These are phyloP conservation scores for Sphaeramia orbicularis DNA, from an alignment of 2,797 vertebrate genomes.

Conservation along the genomic window DNA sequence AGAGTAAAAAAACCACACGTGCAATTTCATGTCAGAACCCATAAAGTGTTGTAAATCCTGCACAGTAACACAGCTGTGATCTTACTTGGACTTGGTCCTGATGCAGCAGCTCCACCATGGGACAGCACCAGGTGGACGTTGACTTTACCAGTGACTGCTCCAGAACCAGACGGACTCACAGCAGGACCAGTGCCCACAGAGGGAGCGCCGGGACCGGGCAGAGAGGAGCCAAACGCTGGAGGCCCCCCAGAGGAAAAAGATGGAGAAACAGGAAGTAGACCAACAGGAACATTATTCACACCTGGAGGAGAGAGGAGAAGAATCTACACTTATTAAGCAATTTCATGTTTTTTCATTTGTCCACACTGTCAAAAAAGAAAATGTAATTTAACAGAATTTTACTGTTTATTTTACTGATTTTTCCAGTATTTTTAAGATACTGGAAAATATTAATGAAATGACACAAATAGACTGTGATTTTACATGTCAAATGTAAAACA, in stretches of 20 bases:
- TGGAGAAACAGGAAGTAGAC: conserved; percentile 10
- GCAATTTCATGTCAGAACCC: no score
- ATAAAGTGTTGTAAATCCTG: no score
- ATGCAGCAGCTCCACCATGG: conserved; percentile 1
- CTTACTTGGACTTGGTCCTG: conserved; percentile 37
- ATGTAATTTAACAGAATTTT: no score
- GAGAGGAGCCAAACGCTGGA: conserved; percentile 13
- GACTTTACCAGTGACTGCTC: conserved; percentile 14
- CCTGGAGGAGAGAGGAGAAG: not conserved
- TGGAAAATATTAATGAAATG: no score
- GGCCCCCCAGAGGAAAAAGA: not conserved
- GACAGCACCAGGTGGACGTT: conserved; percentile 38
- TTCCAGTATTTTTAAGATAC: no score
- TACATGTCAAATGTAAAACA: no score
- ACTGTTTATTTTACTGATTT: no score
- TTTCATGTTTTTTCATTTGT: not conserved
- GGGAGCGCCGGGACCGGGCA: conserved; percentile 1
- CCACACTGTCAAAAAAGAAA: no score
- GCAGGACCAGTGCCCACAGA: conserved; percentile 6
- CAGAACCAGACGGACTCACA: conserved; percentile 16
- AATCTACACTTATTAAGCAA: not conserved
- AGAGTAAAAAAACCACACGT: not conserved
- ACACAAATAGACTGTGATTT: no score
- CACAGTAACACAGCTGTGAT: not conserved
- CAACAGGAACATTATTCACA: conserved; percentile 7